Base-by-base conservation (phyloP, 2,797 vertebrate species). In the Hyperoplus immaculatus region DNA sequence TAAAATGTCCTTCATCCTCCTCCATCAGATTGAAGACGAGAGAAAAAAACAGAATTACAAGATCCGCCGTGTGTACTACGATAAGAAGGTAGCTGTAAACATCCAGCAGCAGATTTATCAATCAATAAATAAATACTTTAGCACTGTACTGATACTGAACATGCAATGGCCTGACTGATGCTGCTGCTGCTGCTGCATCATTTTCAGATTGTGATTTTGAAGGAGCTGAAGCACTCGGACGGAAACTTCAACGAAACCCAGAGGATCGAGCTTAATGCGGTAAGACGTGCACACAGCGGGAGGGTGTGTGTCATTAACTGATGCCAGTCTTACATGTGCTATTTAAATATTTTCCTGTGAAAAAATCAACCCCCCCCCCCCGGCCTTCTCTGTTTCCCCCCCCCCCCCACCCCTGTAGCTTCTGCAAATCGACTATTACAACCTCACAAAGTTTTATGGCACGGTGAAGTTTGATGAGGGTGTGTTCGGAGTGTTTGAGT, bases 391-490 rank as follows among this genome's bases (percentile, higher is more conserved):
- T 54, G 45, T 53, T 5, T 11, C 5, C 16, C 0, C 43, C 8
- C 13, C 15, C 13, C 2, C 38, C 38, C 49, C 56, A 42, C 16
- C 72, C 69, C 46, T 46, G n/a, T 89, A 99, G 98, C 93, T 99
- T 67, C 90, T 97, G 51, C 96, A 95, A 82, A 96, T 99, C n/a
- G 98, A 99, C 93, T 99, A 98, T 82, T 97, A 96, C 94, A 99
- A 97, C 92, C 93, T 99, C 87, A 98, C 97, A 49, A 99, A 99
- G 94, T 99, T 99, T 93, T 99, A 99, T 0, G 98, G 98, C 86
- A 99, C 98, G 0, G 96, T 98, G 88, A 97, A 97, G 92, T 92
- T 97, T 51, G 97, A 97, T 38, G 63, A 92, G n/a, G 95, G 92
- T 21, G 97, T 97, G 90, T 98, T 97, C 38, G 97, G 95, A 3